These are phyloP conservation scores for Sebastes aleutianus DNA, from an alignment of 2,797 vertebrate genomes.

Conservation along the genomic window DNA sequence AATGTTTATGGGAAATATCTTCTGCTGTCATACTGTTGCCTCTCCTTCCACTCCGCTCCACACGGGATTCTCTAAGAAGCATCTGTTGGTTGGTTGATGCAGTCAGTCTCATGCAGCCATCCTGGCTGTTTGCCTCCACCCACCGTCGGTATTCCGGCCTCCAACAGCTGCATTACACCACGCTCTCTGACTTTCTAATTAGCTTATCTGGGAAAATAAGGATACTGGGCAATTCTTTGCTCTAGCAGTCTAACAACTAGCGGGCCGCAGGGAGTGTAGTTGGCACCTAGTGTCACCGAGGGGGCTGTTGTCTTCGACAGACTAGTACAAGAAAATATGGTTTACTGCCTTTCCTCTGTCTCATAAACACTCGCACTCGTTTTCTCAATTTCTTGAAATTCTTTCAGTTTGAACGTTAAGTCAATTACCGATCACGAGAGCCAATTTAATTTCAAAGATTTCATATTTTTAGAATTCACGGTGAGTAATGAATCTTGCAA, in stretches of 20 bases:
- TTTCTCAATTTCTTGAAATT: not conserved
- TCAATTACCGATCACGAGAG: constrained; percentile 24
- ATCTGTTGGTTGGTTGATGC: constrained; percentile 70
- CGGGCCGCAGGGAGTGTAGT: constrained; percentile 55
- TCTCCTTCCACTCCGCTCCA: constrained; percentile 15
- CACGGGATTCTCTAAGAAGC: constrained; percentile 43
- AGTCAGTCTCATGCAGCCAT: constrained; percentile 59
- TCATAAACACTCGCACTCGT: constrained; percentile 27
- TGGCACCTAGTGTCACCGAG: constrained; percentile 66
- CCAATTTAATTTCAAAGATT: constrained; percentile 8
- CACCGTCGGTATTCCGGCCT: constrained; percentile 50
- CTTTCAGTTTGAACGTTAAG: constrained; percentile 28
- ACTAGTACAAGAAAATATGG: constrained; percentile 52
- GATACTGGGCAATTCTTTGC: constrained; percentile 80
- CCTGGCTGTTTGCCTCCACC: constrained; percentile 41
- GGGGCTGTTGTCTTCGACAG: constrained; percentile 65
- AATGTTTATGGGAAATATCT: not conserved
- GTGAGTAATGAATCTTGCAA: constrained; percentile 22
- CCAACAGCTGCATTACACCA: constrained; percentile 78
- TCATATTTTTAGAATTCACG: constrained; percentile 19
- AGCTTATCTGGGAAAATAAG: constrained; percentile 76
- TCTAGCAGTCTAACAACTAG: constrained; percentile 81
- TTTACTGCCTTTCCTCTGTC: constrained; percentile 34
- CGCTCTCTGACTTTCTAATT: constrained; percentile 79
- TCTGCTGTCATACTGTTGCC: not conserved